These are phyloP conservation scores for Microctenopoma lineatum DNA, from an alignment of 2,797 vertebrate genomes.

Conservation along the genomic window DNA sequence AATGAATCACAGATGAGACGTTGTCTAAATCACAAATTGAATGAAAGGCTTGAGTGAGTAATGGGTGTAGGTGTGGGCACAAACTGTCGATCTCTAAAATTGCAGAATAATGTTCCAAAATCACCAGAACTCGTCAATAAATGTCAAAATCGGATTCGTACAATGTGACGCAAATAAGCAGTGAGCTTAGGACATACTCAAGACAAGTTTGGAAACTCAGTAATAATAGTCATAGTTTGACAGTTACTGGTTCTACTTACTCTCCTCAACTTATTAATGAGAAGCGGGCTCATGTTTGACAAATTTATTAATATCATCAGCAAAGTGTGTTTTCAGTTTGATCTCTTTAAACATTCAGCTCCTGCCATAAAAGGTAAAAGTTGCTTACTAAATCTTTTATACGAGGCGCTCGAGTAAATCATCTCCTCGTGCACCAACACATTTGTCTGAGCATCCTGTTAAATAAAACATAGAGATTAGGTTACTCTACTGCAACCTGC, in stretches of 20 bases:
- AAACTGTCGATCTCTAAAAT: slow-evolving; percentile 46
- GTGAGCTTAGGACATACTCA: background rate
- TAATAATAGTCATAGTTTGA: slow-evolving; percentile 13
- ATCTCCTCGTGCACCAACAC: slow-evolving; percentile 14
- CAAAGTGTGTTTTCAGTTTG: slow-evolving; percentile 1
- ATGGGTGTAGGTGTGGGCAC: slow-evolving; percentile 50
- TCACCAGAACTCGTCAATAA: slow-evolving; percentile 32
- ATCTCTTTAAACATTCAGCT: slow-evolving; percentile 30
- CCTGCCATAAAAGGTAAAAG: slow-evolving; percentile 21
- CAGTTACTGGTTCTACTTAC: slow-evolving; percentile 3
- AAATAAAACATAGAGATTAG: slow-evolving; percentile 56
- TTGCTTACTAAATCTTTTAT: slow-evolving; percentile 30
- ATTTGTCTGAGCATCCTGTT: slow-evolving; percentile 48
- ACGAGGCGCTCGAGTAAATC: slow-evolving; percentile 33
- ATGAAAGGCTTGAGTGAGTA: slow-evolving; percentile 49
- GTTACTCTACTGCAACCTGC: slow-evolving; percentile 18
- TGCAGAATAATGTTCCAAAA: slow-evolving; percentile 19
- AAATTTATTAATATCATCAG: slow-evolving; percentile 1
- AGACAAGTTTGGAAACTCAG: slow-evolving; percentile 11
- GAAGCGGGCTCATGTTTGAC: slow-evolving; percentile 11
- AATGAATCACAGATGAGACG: slow-evolving; percentile 58
- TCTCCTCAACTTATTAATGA: background rate
- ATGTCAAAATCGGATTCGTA: slow-evolving; percentile 47
- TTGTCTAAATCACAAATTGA: slow-evolving; percentile 49
- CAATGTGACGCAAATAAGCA: slow-evolving; percentile 9